These are phyloP conservation scores for Lasius platythorax DNA, from an alignment of 2,888 invertebrate genomes.

Conservation along the genomic window DNA sequence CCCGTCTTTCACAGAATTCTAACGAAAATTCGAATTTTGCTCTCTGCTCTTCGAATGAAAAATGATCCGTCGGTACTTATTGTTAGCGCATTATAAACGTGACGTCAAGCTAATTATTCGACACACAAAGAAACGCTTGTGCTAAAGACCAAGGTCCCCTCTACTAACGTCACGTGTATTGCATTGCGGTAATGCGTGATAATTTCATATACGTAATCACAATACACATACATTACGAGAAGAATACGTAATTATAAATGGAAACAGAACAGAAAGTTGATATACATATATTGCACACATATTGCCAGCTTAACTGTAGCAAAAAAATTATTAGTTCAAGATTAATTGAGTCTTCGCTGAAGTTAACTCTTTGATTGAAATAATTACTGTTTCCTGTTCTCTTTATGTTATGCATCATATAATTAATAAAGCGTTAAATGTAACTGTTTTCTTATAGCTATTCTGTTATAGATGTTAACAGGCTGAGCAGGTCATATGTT, in stretches of 20 bases:
- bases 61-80: not conserved
- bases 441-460: not conserved
- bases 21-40: constrained; percentile 3
- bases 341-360: not conserved
- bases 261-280: not conserved
- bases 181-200: not conserved
- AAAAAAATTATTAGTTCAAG: not conserved
- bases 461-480: not conserved
- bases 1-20: not conserved
- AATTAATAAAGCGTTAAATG: not conserved
- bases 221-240: not conserved
- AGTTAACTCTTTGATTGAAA: not conserved
- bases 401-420: not conserved
- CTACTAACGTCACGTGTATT: not conserved
- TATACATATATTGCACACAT: not conserved
- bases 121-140: not conserved
- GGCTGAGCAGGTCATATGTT: not conserved
- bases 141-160: not conserved
- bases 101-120: not conserved
- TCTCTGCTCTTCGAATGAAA: not conserved
- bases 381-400: not conserved
- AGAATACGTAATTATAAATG: not conserved
- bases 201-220: not conserved
- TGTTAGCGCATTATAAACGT: not conserved
- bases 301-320: not conserved